Conservation (phyloP, 2,797 vertebrate genomes). For the Pangasius djambal region DNA sequence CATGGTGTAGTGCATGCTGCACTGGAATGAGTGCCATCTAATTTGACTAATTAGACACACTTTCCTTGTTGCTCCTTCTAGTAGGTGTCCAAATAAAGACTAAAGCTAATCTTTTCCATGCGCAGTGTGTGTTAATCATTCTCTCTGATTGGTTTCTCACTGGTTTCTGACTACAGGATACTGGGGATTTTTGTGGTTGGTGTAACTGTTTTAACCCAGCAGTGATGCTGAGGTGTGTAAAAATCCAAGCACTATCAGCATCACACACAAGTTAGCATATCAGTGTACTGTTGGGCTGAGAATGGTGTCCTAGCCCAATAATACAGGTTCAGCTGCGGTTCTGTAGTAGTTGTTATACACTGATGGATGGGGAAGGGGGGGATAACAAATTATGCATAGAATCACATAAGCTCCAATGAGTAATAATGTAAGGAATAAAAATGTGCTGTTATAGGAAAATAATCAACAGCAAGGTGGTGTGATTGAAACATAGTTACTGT, state of each 20-base stretch:
- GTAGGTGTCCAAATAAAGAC: neutral
- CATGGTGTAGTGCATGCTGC: neutral
- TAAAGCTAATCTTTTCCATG: neutral
- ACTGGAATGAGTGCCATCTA: neutral
- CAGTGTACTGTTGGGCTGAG: neutral
- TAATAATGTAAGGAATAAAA: neutral
- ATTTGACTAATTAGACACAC: neutral
- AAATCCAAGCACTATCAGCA: neutral
- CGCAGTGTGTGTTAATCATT: neutral
- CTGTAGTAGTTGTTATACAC: neutral
- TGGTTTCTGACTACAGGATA: neutral
- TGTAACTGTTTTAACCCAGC: neutral
- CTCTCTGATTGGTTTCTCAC: neutral
- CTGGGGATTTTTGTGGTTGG: constrained; percentile 4
- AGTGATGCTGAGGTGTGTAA: neutral
- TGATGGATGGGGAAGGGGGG: neutral
- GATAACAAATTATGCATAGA: neutral
- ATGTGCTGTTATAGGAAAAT: neutral
- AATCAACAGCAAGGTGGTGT: neutral
- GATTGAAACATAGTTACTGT: neutral
- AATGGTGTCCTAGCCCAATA: neutral
- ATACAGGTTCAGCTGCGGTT: neutral
- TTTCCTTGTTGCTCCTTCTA: neutral
- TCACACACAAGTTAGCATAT: neutral
- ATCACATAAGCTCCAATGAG: neutral